Evolutionary conservation across 2,888 invertebrate species (phyloP), one percentile per base, ranked within the genome.

Genomic region (Macroteleia sp.): DNA sequence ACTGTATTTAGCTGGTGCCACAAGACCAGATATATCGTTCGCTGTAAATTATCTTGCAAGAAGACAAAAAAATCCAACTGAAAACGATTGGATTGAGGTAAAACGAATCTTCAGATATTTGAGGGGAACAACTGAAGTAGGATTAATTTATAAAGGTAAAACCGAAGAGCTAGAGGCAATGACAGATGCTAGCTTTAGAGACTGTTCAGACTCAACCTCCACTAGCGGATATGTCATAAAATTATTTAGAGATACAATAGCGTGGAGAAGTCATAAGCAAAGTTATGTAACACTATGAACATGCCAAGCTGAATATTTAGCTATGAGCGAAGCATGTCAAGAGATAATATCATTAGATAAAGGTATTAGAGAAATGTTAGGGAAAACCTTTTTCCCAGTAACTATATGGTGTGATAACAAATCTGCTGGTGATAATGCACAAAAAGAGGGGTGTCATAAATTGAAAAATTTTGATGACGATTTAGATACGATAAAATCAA

Each of bases 141-240:
- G 46, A 32, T 17, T 56, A 41, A 57, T 20, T 32, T 48, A 50
- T 9, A 56, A 8, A 56, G 25, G 32, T 8, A 30, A 64, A n/a
- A 20, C 30, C 19, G 69, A 77, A 10, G 17, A 59, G 0, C 44
- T 82, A 44, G 62, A 81, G 73, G 81, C 78, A 34, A 46, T 70
- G 9, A 50, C 81, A 32, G 81, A 83, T 74, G 59, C 81, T 12
- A 81, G 80, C 41, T 83, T 82, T 39, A 73, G 71, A 81, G 81
- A 81, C 54, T 71, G 67, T 9, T 6, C 67, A 8, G 61, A 76
- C 28, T 62, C 76, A 4, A 74, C 48, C 28, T 77, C 77, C 2
- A 80, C 79, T 9, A 57, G 77, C 2, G 78, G 81, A 12, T 77
- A 67, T 16, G 12, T 77, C 20, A 77, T 79, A 1, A 62, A 66